Evolutionary conservation across 1,140 invertebrate species (phyloP).

Genomic region (Hyposmocoma kahamanoa): DNA sequence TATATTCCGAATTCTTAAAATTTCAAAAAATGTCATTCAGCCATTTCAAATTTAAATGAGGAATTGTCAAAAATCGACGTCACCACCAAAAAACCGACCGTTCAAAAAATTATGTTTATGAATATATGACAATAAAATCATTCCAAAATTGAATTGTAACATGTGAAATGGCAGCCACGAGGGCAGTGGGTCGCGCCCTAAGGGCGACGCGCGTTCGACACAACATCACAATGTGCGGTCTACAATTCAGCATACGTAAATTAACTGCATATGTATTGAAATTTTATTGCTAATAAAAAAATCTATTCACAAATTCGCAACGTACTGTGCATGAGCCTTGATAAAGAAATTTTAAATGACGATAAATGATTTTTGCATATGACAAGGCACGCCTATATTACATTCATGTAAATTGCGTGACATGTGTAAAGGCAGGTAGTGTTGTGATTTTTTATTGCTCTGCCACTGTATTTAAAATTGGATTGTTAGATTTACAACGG

Average conservation of each 20-base stretch:
- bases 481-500: constrained; percentile 45
- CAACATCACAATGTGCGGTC: constrained; percentile 45
- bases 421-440: constrained; percentile 58
- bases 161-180: constrained; percentile 44
- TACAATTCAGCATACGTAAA: constrained; percentile 61
- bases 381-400: constrained; percentile 33
- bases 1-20: constrained; percentile 12
- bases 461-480: constrained; percentile 50
- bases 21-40: constrained; percentile 31
- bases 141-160: constrained; percentile 66
- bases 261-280: constrained; percentile 56
- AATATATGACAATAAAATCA: constrained; percentile 43
- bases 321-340: constrained; percentile 48
- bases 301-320: constrained; percentile 55
- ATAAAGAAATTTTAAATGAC: constrained; percentile 60
- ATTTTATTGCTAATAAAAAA: constrained; percentile 66
- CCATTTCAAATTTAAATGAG: constrained; percentile 54
- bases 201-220: constrained; percentile 21
- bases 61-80: constrained; percentile 34
- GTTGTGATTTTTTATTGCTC: constrained; percentile 38
- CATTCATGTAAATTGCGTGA: constrained; percentile 42
- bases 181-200: constrained; percentile 62
- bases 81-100: constrained; percentile 43
- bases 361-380: constrained; percentile 71
- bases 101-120: constrained; percentile 50